Evolutionary conservation across 2,888 invertebrate species (phyloP), one percentile per base, ranked within the genome.

Genomic region (Drosophila crucigera): DNA sequence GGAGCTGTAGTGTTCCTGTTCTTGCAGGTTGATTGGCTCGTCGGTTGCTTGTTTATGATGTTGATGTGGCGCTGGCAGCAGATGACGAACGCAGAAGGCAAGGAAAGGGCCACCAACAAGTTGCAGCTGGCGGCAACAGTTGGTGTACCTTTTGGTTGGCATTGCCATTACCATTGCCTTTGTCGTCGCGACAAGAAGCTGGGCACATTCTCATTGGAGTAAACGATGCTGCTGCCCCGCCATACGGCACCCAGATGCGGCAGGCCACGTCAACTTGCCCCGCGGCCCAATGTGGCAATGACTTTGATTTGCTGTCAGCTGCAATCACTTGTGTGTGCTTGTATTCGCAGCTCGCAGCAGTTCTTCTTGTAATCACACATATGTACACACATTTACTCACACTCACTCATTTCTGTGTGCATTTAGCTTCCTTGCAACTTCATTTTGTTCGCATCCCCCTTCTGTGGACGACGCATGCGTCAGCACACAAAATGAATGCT

Each of bases 361-460:
- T 60, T 67, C 43, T 54, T 65, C 31, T 71, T 66, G 66, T 30
- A 54, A 66, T 47, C 47, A 22, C 37, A 61, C 49, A 58, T 47
- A 41, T 33, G 61, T 41, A 52, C 39, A 53, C 22, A 58, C 47
- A 61, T 19, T 22, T 10, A 14, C 30, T 28, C 33, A 50, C 19
- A 43, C 35, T 14, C 33, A 30, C 25, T 22, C 31, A 5, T 25
- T n/a, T 54, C 14, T 49, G 47, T 67, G 61, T 55, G 70, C 58
- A 56, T 55, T 80, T 67, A 59, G 61, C 52, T 68, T 84, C 78
- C 86, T 81, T 80, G 85, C 72, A 89, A 89, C 85, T 86, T 86
- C 85, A 86, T 86, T 86, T 86, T 86, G 85, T 86, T 86, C 72
- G 73, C 84, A 88, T 76, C 84, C 88, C 82, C 76, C 89, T 70